Percentiles rank a stretch among this genome's conserved stretches.
Conservation (phyloP, 2,888 invertebrate species). For the Pandemis cinnamomeana region DNA sequence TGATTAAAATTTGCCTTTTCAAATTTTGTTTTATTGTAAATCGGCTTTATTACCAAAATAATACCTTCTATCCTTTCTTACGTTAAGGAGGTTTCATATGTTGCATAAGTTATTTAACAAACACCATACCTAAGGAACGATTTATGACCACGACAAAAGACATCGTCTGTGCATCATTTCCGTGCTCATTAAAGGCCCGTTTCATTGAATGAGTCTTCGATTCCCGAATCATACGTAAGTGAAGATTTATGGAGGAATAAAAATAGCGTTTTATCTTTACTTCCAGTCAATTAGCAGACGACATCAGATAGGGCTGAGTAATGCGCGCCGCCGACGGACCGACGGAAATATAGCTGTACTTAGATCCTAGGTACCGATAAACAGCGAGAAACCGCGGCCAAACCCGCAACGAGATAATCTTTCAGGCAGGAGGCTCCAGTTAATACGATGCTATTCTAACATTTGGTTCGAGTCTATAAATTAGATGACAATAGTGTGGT, state of each 20-base stretch:
- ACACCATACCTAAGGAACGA: neutral
- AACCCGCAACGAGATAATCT: slow-evolving; percentile 19
- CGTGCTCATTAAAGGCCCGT: slow-evolving; percentile 34
- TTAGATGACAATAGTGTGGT: neutral
- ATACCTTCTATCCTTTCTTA: too few relatives aligned
- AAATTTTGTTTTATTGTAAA: slow-evolving; percentile 54
- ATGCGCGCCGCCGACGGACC: slow-evolving; percentile 54
- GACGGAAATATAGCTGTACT: slow-evolving; percentile 33
- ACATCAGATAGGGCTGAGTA: slow-evolving; percentile 79
- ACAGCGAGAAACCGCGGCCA: slow-evolving; percentile 10
- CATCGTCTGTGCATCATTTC: slow-evolving; percentile 10
- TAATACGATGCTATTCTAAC: slow-evolving; percentile 11
- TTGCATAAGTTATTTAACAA: too few relatives aligned
- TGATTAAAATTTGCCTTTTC: slow-evolving; percentile 83
- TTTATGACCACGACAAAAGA: slow-evolving; percentile 2
- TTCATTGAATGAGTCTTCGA: slow-evolving; percentile 43
- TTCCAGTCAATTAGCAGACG: slow-evolving; percentile 83
- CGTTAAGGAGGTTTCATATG: too few relatives aligned
- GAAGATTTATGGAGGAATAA: slow-evolving; percentile 68
- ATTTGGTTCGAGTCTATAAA: neutral
- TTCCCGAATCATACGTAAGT: slow-evolving; percentile 52
- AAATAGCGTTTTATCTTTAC: slow-evolving; percentile 78
- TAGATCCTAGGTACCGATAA: slow-evolving; percentile 22
- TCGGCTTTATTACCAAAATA: too few relatives aligned
- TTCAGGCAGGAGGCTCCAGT: neutral